A percentile compares a stretch with the other conserved stretches of the same genome.
Evolutionary conservation across 1,140 invertebrate genomes (phyloP).

Genomic region (Ceratosolen fusciceps): DNA sequence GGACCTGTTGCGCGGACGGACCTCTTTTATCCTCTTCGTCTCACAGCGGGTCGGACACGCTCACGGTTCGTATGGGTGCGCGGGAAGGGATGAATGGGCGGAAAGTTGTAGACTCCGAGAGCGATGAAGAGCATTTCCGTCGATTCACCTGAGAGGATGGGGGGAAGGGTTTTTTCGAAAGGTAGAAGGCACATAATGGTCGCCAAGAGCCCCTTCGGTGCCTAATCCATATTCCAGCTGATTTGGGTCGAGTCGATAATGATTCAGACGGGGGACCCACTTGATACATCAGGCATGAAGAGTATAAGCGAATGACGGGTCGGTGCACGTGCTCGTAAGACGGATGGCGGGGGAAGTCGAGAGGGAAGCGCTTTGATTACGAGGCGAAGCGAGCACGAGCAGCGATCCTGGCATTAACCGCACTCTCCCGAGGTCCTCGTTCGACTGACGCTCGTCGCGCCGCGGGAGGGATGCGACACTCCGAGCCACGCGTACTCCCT

Average conservation of each 20-base stretch:
- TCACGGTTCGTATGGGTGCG: neutral
- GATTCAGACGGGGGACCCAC: too few relatives aligned
- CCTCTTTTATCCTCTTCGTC: constrained; percentile 6
- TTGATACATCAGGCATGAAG: too few relatives aligned
- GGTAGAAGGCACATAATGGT: too few relatives aligned
- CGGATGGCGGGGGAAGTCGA: neutral
- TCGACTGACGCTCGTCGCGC: constrained; percentile 35
- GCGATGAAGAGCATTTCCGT: too few relatives aligned
- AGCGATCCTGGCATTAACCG: constrained; percentile 26
- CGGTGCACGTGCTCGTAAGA: too few relatives aligned
- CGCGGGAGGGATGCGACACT: neutral
- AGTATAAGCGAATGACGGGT: too few relatives aligned
- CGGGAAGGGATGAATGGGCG: neutral
- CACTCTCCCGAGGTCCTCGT: constrained; percentile 45
- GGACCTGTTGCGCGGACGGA: constrained; percentile 32
- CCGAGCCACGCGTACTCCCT: neutral
- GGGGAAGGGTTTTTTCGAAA: neutral
- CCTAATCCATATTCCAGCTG: too few relatives aligned
- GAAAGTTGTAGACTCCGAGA: neutral
- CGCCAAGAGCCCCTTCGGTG: too few relatives aligned
- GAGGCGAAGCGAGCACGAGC: too few relatives aligned
- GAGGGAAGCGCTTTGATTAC: too few relatives aligned
- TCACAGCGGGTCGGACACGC: neutral
- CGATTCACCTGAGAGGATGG: neutral
- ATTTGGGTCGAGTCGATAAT: too few relatives aligned